A percentile compares a stretch with the other conserved stretches of the same genome.
Conservation (phyloP, 2,888 invertebrate genomes). For the Ophioninae sp. region DNA sequence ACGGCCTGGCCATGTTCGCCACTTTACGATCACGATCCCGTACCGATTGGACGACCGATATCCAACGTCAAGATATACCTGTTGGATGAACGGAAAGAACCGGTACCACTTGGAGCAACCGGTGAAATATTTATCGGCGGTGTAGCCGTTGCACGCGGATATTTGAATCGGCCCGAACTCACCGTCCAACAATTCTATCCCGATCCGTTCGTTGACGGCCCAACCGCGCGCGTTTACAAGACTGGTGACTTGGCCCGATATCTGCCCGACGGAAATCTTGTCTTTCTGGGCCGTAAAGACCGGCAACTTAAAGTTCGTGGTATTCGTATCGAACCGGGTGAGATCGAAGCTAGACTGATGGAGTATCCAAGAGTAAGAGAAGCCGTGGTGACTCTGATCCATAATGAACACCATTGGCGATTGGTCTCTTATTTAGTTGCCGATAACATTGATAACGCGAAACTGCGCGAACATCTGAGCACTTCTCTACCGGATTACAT, state of each 20-base stretch:
- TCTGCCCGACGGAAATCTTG: slow-evolving; percentile 21
- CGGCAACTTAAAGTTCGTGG: slow-evolving; percentile 24
- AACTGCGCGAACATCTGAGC: neutral
- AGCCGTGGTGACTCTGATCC: neutral
- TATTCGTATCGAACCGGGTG: slow-evolving; percentile 18
- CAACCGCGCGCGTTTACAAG: slow-evolving; percentile 12
- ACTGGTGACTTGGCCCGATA: slow-evolving; percentile 26
- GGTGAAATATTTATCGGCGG: slow-evolving; percentile 18
- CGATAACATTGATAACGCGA: neutral
- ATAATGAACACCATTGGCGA: neutral
- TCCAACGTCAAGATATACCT: slow-evolving; percentile 12
- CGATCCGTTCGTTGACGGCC: slow-evolving; percentile 4
- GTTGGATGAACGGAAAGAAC: neutral
- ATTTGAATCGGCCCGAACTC: slow-evolving; percentile 5
- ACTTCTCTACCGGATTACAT: slow-evolving; percentile 8
- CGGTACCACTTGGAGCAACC: neutral
- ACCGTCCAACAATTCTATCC: neutral
- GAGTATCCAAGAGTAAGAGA: neutral
- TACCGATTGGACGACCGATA: slow-evolving; percentile 29
- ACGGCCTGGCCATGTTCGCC: slow-evolving; percentile 11
- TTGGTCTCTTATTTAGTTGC: slow-evolving; percentile 26
- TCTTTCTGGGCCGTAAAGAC: slow-evolving; percentile 13
- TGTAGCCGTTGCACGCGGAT: slow-evolving; percentile 11
- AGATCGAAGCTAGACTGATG: slow-evolving; percentile 1
- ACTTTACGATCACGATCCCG: neutral